These are phyloP conservation scores for Metallyticus violacea DNA, from an alignment of 2,888 invertebrate species.

Conservation along the genomic window DNA sequence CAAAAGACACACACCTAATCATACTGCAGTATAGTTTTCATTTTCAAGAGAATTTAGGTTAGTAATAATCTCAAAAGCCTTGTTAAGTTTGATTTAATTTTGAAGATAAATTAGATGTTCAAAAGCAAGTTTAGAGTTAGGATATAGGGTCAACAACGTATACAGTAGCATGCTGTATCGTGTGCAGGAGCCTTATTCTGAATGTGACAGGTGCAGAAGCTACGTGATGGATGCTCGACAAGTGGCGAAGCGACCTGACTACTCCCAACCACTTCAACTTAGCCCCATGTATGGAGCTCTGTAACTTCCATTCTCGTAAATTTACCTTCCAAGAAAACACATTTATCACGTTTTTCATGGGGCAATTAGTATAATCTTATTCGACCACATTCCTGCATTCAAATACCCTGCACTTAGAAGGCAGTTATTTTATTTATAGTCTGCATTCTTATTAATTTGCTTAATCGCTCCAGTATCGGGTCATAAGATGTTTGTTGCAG, in stretches of 20 bases:
- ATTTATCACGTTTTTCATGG: background rate
- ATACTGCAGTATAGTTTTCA: too few species aligned
- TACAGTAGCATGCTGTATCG: too few species aligned
- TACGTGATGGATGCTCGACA: background rate
- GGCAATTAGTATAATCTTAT: background rate
- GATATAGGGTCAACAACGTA: too few species aligned
- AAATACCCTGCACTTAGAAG: background rate
- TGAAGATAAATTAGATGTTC: too few species aligned
- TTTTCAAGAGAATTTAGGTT: too few species aligned
- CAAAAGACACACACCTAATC: too few species aligned
- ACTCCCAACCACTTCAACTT: too few species aligned
- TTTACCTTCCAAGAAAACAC: background rate
- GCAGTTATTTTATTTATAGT: background rate
- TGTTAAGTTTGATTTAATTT: too few species aligned
- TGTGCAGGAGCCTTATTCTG: background rate
- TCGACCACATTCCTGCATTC: background rate
- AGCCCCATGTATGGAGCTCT: background rate
- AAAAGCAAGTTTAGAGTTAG: too few species aligned
- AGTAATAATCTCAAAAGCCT: too few species aligned
- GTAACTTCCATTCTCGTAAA: background rate
- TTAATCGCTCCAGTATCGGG: background rate
- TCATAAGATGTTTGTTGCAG: background rate
- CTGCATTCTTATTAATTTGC: background rate
- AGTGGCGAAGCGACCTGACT: background rate
- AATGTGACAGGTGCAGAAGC: background rate